A percentile compares a stretch with the other conserved stretches of the same genome.
phyloP scores from a whole-genome alignment of 2,113 vertebrate genomes.

The Thryonomys swinderianus region DNA sequence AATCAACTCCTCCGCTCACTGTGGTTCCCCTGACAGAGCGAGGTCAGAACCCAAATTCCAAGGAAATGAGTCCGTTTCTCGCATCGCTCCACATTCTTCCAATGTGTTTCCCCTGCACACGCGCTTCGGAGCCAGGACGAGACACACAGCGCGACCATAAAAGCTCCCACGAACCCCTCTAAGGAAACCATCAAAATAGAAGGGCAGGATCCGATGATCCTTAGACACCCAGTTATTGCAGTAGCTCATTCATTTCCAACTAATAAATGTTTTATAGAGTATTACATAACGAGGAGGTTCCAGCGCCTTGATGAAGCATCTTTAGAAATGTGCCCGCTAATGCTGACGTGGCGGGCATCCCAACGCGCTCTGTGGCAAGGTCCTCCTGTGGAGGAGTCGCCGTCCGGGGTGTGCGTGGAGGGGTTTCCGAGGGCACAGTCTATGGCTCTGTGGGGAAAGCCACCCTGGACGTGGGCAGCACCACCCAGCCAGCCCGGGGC shows the following conservation, averaged over 20 bases:
- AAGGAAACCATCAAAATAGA: constrained; percentile 15
- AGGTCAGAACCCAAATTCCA: constrained; percentile 69
- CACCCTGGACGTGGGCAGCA: background rate
- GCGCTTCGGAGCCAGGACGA: background rate
- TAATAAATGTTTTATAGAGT: constrained; percentile 22
- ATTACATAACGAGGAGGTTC: background rate
- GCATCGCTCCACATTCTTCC: background rate
- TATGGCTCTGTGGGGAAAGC: background rate
- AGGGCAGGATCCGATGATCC: background rate
- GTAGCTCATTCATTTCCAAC: background rate
- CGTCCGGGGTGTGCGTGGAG: background rate
- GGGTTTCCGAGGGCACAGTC: no score
- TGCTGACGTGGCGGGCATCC: background rate
- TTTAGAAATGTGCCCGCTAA: constrained; percentile 33
- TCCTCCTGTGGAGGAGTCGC: background rate
- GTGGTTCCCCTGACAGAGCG: constrained; percentile 69
- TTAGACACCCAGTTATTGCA: constrained; percentile 6
- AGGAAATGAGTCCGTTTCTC: constrained; percentile 31
- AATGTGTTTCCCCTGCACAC: background rate
- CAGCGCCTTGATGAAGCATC: constrained; percentile 6
- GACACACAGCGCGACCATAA: background rate
- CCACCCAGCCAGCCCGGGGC: background rate
- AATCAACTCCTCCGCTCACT: constrained; percentile 70
- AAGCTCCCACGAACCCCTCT: background rate
- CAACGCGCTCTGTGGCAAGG: background rate